Evolutionary conservation across 2,888 invertebrate genomes (phyloP).

Genomic region (Dorcus hopei): DNA sequence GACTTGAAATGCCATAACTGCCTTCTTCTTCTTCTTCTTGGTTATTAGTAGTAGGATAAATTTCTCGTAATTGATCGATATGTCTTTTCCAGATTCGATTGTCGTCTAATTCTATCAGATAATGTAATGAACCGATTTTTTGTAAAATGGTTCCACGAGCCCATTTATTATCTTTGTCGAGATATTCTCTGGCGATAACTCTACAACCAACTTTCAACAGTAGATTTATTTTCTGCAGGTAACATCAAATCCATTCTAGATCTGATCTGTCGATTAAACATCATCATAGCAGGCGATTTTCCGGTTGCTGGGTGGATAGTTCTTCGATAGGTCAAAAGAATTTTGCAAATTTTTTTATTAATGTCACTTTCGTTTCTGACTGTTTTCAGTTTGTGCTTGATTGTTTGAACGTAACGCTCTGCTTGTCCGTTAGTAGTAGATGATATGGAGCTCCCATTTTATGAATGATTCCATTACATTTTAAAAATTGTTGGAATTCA

Average conservation of each 20-base stretch:
- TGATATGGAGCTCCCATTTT: conserved; percentile 17
- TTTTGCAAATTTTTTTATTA: conserved; percentile 1
- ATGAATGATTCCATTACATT: conserved; percentile 14
- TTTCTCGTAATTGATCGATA: conserved; percentile 2
- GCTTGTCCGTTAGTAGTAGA: conserved; percentile 21
- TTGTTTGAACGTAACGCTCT: conserved; percentile 18
- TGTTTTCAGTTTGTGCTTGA: conserved; percentile 3
- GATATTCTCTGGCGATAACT: conserved; percentile 3
- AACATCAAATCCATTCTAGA: conserved; percentile 6
- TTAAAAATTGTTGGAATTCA: conserved; percentile 20
- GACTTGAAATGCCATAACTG: no score
- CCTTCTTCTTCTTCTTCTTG: no score
- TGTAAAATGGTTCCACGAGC: neutral
- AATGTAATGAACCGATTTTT: conserved; percentile 5
- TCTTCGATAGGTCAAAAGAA: conserved; percentile 9
- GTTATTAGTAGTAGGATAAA: neutral
- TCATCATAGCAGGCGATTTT: conserved; percentile 19
- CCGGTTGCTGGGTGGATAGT: conserved; percentile 20
- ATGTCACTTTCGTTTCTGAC: neutral
- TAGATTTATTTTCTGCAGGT: neutral
- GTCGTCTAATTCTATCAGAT: neutral
- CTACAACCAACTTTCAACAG: neutral
- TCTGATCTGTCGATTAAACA: conserved; percentile 23
- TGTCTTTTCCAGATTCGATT: conserved; percentile 5
- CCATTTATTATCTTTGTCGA: neutral